Evolutionary conservation across 2,797 vertebrate genomes (phyloP).

Genomic region (Taeniopygia guttata): DNA sequence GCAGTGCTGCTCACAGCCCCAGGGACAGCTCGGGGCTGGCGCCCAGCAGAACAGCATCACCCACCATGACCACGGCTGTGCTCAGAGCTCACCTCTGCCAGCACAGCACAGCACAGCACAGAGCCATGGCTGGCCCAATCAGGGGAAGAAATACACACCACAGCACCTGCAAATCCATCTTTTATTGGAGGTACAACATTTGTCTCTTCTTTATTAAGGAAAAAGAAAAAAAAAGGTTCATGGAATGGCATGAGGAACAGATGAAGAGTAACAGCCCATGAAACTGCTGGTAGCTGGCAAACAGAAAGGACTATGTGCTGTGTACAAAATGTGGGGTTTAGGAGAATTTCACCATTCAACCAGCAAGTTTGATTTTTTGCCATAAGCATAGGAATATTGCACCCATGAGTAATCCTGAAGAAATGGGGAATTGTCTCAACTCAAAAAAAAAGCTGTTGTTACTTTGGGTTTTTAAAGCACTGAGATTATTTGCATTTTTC

Average conservation of each 20-base stretch:
- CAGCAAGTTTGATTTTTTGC: not conserved
- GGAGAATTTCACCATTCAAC: not conserved
- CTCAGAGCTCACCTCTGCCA: not conserved
- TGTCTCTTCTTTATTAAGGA: not conserved
- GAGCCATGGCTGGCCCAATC: not conserved
- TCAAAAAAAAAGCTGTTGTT: not conserved
- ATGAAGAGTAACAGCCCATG: not conserved
- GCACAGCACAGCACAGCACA: not conserved
- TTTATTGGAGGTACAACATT: not conserved
- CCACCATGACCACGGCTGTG: too few species aligned
- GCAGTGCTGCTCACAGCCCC: not conserved
- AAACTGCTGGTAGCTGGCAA: not conserved
- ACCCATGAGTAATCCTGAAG: not conserved
- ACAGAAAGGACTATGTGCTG: not conserved
- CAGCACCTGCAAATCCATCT: not conserved
- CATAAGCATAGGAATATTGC: not conserved
- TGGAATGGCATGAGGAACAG: not conserved
- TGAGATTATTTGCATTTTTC: slow-evolving; percentile 12
- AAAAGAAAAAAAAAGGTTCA: not conserved
- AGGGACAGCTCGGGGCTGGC: not conserved
- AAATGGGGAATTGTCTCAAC: not conserved
- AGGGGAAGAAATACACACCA: not conserved
- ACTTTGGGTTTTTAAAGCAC: not conserved
- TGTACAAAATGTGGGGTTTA: not conserved
- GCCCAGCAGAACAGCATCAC: not conserved